Percentiles rank a stretch among this genome's conserved stretches.
phyloP scores from a whole-genome alignment of 2,797 vertebrate genomes.

The Columba guinea region DNA sequence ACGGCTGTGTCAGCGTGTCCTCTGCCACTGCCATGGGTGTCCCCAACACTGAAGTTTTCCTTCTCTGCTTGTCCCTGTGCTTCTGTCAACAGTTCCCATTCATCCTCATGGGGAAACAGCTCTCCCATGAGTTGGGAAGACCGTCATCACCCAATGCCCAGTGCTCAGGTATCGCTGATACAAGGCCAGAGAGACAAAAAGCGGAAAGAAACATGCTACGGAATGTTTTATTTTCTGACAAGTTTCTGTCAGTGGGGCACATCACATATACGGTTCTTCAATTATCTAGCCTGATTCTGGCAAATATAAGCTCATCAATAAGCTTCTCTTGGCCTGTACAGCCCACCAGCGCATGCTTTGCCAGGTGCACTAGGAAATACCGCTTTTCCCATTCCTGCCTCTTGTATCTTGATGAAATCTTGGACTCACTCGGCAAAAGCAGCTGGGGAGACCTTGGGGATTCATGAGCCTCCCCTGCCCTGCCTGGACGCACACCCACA shows the following conservation, averaged over 20 bases:
- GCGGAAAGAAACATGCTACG: background rate
- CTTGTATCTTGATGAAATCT: background rate
- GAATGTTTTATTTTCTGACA: background rate
- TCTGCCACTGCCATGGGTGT: background rate
- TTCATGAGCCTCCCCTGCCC: too few species aligned
- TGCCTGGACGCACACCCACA: too few species aligned
- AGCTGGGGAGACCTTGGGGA: background rate
- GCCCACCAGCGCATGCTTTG: background rate
- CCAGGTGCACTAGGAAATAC: background rate
- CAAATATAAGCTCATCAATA: background rate
- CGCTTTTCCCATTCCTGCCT: background rate
- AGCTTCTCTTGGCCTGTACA: background rate
- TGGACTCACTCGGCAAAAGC: background rate
- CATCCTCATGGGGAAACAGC: background rate
- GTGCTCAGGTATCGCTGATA: background rate
- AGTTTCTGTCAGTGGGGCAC: background rate
- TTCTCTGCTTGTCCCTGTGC: background rate
- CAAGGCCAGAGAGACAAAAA: background rate
- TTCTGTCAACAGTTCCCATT: background rate
- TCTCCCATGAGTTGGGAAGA: background rate
- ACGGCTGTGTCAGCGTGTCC: background rate
- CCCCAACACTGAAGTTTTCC: background rate
- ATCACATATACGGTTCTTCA: background rate
- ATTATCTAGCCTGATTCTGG: background rate
- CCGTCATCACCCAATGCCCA: background rate